Percentiles rank a stretch among this genome's conserved stretches.
These are phyloP conservation scores for Atta cephalotes DNA, from an alignment of 1,140 invertebrate species.

Conservation along the genomic window DNA sequence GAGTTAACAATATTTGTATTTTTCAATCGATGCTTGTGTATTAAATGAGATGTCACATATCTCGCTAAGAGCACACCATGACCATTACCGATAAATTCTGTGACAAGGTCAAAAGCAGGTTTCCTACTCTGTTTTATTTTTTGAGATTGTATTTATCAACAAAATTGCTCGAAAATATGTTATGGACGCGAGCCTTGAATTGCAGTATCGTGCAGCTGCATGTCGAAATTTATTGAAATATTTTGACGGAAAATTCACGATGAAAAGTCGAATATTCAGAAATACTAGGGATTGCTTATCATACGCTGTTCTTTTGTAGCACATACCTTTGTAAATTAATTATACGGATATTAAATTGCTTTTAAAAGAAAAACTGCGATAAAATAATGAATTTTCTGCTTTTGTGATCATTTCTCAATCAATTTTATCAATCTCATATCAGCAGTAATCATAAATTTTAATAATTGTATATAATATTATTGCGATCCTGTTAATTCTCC, in stretches of 20 bases:
- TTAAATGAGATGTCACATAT: slow-evolving; percentile 31
- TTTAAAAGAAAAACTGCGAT: not conserved
- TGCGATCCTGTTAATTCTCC: too few relatives aligned
- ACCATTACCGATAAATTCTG: slow-evolving; percentile 20
- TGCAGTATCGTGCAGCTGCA: slow-evolving; percentile 25
- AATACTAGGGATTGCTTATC: slow-evolving; percentile 16
- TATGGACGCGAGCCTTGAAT: slow-evolving; percentile 11
- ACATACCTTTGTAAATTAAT: slow-evolving; percentile 24
- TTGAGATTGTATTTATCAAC: slow-evolving; percentile 43
- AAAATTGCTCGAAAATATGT: slow-evolving; percentile 28
- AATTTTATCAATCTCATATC: not conserved
- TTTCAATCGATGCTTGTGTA: slow-evolving; percentile 28
- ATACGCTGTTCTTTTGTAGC: not conserved
- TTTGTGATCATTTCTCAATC: not conserved
- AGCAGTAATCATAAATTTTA: not conserved
- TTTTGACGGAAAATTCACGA: slow-evolving; percentile 38
- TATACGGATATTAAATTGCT: slow-evolving; percentile 11
- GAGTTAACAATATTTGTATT: slow-evolving; percentile 25
- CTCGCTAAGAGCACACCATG: not conserved
- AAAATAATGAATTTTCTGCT: not conserved
- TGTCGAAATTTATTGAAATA: slow-evolving; percentile 51
- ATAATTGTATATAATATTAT: not conserved
- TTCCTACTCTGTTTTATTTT: slow-evolving; percentile 18
- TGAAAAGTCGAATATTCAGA: slow-evolving; percentile 58
- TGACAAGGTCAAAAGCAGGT: slow-evolving; percentile 14